Evolutionary conservation across 2,113 vertebrate genomes (phyloP).

Genomic region (Charadrius vociferus): DNA sequence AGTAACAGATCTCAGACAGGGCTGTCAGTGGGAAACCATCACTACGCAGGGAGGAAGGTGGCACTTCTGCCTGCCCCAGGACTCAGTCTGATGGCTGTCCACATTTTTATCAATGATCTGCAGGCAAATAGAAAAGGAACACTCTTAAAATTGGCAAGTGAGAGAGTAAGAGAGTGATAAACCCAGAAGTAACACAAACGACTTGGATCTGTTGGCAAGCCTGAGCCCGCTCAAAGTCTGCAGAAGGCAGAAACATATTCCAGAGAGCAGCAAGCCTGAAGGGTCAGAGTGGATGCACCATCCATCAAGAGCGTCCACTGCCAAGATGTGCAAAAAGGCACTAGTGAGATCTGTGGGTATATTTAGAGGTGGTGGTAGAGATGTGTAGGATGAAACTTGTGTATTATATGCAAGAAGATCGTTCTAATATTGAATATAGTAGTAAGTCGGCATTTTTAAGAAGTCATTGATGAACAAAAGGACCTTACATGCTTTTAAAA

Average conservation of each 20-base stretch:
- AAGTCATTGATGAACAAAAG: background rate
- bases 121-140: background rate
- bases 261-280: background rate
- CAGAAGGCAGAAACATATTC: background rate
- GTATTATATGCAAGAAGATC: background rate
- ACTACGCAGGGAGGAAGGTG: background rate
- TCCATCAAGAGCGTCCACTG: background rate
- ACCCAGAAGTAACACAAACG: background rate
- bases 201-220: background rate
- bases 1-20: background rate
- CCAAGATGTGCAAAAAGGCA: background rate
- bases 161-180: background rate
- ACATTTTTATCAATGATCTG: background rate
- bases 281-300: background rate
- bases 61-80: background rate
- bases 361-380: background rate
- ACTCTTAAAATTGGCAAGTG: background rate
- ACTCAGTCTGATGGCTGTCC: background rate
- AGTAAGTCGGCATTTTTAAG: background rate
- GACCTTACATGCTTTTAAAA: background rate
- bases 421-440: background rate
- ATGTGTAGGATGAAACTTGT: fast-evolving
- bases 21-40: background rate
- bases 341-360: background rate
- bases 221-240: background rate